Evolutionary conservation across 2,888 invertebrate species (phyloP).

Genomic region (Neria commutata): DNA sequence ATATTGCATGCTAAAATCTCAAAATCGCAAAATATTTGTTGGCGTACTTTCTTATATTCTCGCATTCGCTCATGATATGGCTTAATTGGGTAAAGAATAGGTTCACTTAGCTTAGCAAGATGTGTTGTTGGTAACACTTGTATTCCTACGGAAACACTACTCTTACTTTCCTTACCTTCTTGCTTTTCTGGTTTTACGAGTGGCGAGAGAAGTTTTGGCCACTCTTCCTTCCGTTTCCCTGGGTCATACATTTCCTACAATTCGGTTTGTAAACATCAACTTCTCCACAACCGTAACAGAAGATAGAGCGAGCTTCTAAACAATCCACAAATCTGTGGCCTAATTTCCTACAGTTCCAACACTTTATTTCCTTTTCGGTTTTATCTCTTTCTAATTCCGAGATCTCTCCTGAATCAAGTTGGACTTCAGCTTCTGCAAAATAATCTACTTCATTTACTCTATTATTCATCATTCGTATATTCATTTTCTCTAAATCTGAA

Average conservation of each 20-base stretch:
- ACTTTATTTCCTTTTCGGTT: background rate
- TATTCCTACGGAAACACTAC: background rate
- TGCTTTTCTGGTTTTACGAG: background rate
- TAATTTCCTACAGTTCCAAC: background rate
- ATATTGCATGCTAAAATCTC: no score
- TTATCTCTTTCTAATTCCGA: no score
- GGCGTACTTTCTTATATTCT: no score
- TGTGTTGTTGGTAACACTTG: background rate
- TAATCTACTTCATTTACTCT: no score
- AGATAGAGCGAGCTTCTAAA: no score
- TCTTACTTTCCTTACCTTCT: background rate
- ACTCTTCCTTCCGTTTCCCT: background rate
- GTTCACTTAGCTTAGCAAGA: background rate
- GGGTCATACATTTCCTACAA: background rate
- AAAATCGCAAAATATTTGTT: no score
- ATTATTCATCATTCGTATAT: no score
- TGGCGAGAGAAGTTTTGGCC: background rate
- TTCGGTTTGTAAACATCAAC: background rate
- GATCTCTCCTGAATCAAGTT: no score
- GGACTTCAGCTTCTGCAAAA: no score
- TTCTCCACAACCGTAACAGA: background rate
- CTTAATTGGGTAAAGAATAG: background rate
- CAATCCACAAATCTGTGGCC: background rate
- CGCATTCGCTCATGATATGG: background rate
- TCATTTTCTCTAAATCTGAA: no score